Percentiles rank a stretch among this genome's conserved stretches.
These are phyloP conservation scores for Drosophila micromelanica DNA, from an alignment of 1,140 invertebrate species.

Conservation along the genomic window DNA sequence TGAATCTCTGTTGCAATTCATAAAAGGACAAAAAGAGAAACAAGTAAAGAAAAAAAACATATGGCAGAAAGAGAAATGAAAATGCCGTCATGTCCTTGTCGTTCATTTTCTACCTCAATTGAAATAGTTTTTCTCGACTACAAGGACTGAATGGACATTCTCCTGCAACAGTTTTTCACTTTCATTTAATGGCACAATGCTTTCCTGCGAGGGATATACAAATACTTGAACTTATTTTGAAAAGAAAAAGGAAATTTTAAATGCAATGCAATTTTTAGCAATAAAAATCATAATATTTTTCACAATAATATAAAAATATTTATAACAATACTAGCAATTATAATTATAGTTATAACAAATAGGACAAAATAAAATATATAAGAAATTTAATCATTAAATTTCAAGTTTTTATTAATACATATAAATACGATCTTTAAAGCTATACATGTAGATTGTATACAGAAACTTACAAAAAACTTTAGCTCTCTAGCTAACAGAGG, in stretches of 20 bases:
- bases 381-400: too few relatives aligned
- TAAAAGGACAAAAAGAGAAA: constrained; percentile 44
- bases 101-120: constrained; percentile 81
- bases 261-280: background rate
- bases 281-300: too few relatives aligned
- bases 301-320: too few relatives aligned
- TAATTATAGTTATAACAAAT: too few relatives aligned
- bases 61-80: constrained; percentile 35
- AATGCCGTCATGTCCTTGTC: constrained; percentile 78
- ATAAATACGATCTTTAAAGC: too few relatives aligned
- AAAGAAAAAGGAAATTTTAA: constrained; percentile 26
- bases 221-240: constrained; percentile 10
- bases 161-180: constrained; percentile 75
- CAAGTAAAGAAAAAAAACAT: constrained; percentile 35
- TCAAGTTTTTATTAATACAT: too few relatives aligned
- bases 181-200: constrained; percentile 61
- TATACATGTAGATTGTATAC: too few relatives aligned
- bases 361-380: too few relatives aligned
- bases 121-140: constrained; percentile 71
- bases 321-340: too few relatives aligned
- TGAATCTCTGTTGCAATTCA: constrained; percentile 62
- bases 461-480: too few relatives aligned
- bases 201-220: constrained; percentile 9
- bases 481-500: too few relatives aligned
- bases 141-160: constrained; percentile 46